These are phyloP conservation scores for Scomber japonicus DNA, from an alignment of 2,113 vertebrate species.

Conservation along the genomic window DNA sequence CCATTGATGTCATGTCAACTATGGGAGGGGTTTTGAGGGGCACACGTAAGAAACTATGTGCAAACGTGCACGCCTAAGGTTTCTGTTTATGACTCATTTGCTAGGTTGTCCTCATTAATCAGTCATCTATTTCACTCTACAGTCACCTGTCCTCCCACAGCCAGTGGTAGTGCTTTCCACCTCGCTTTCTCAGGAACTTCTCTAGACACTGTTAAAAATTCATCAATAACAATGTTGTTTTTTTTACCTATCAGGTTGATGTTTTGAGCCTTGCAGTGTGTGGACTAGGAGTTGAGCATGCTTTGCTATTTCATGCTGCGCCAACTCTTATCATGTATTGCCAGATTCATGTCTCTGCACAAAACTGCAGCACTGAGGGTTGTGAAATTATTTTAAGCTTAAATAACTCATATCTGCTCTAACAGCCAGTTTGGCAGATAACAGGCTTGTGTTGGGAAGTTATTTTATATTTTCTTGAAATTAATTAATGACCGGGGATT, in stretches of 20 bases:
- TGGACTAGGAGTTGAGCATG: not conserved
- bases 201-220: conserved; percentile 3
- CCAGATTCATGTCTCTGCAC: conserved; percentile 4
- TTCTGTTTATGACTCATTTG: conserved; percentile 30
- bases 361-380: not conserved
- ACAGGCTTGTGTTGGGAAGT: not conserved
- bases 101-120: conserved; percentile 27
- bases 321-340: not conserved
- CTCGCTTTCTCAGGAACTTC: not conserved
- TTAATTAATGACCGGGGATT: not conserved
- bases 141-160: conserved; percentile 20
- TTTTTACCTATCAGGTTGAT: conserved; percentile 4
- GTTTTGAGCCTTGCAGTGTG: not conserved
- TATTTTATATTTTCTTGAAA: not conserved
- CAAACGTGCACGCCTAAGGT: not conserved
- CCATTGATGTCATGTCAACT: not conserved
- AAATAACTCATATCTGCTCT: not conserved
- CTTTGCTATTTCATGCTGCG: not conserved
- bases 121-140: conserved; percentile 13
- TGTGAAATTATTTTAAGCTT: not conserved
- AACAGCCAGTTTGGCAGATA: not conserved
- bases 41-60: not conserved
- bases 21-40: conserved; percentile 39
- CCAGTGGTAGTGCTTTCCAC: not conserved
- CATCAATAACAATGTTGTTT: not conserved